Evolutionary conservation across 2,113 vertebrate genomes (phyloP), one percentile per base, ranked within the genome.

Genomic region (Equus przewalskii): DNA sequence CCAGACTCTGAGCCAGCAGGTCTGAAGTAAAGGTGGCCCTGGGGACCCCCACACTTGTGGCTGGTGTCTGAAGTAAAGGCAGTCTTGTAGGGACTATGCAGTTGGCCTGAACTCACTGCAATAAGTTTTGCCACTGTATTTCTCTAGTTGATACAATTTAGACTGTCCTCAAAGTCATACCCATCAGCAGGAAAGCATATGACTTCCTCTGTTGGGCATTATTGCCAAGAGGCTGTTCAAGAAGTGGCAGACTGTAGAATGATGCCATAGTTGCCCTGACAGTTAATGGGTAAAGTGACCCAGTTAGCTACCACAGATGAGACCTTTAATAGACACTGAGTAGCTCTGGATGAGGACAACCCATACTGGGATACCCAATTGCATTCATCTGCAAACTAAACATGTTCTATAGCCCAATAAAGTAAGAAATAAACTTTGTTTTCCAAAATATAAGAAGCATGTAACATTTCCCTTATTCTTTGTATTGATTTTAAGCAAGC

Each of bases 251-350:
- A 97, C 93, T 97, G 84, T 30, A 97, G 98, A 98, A 95, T 91
- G 95, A 94, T 93, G 97, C 94, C 95, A 93, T 93, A 98, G 96
- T 94, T 97, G 84, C 94, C 94, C 97, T 54, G 96, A 93, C 94
- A 91, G 94, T 97, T 98, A 98, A 98, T 96, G 93, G 97, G 46
- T 58, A 89, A 97, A 98, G 96, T 94, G 96, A 97, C 97, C 97
- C 94, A 97, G 84, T 98, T 97, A 98, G 96, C 94, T 80, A 96
- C 64, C 87, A 91, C 94, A 98, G 91, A 98, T 97, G 96, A 98
- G 97, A 95, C 94, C 96, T 97, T 94, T 96, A 89, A 93, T 85
- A 92, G 73, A 49, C 65, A 97, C 0, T 78, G 89, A 96, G 73
- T 67, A 97, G 6, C 94, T 96, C 95, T 62, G 22, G 85, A 96